Percentiles rank a stretch among this genome's conserved stretches.
These are phyloP conservation scores for Montipora efflorescens DNA, from an alignment of 64 coral and sea anemone species.

Conservation along the genomic window DNA sequence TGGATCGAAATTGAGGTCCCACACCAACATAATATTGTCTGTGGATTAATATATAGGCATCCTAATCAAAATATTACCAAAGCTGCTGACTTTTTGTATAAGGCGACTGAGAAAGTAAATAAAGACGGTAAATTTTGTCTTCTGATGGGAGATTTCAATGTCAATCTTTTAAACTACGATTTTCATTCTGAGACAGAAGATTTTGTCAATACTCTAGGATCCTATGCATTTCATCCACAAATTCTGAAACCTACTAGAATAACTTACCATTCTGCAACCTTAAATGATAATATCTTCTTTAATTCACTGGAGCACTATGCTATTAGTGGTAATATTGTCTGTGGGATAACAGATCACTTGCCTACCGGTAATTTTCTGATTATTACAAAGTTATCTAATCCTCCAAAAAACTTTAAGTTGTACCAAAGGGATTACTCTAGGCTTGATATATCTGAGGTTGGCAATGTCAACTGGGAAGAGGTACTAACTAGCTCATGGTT, in stretches of 20 bases:
- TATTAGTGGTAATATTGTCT: slow-evolving; percentile 52
- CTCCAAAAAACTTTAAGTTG: background rate
- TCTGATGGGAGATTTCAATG: slow-evolving; percentile 56
- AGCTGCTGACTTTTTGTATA: slow-evolving; percentile 19
- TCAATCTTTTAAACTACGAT: slow-evolving; percentile 62
- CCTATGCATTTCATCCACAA: slow-evolving; percentile 30
- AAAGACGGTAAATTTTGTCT: slow-evolving; percentile 63
- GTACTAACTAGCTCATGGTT: too few species aligned
- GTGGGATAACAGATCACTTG: slow-evolving; percentile 37
- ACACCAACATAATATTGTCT: slow-evolving; percentile 53
- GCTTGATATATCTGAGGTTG: slow-evolving; percentile 37
- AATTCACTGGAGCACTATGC: slow-evolving; percentile 63
- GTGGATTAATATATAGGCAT: slow-evolving; percentile 74
- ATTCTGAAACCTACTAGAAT: slow-evolving; percentile 75
- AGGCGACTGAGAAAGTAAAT: slow-evolving; percentile 36
- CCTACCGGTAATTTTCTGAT: slow-evolving; percentile 31
- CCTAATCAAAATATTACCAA: slow-evolving; percentile 43
- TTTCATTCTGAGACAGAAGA: slow-evolving; percentile 53
- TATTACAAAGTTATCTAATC: slow-evolving; percentile 8
- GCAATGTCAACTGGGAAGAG: slow-evolving; percentile 28
- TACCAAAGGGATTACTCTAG: slow-evolving; percentile 5
- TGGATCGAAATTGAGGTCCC: slow-evolving; percentile 48
- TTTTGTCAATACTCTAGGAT: slow-evolving; percentile 63
- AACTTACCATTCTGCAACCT: slow-evolving; percentile 11
- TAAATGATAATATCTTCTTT: slow-evolving; percentile 74